A percentile compares a stretch with the other conserved stretches of the same genome.
Evolutionary conservation across 2,888 invertebrate genomes (phyloP).

Genomic region (Machimus rusticus): DNA sequence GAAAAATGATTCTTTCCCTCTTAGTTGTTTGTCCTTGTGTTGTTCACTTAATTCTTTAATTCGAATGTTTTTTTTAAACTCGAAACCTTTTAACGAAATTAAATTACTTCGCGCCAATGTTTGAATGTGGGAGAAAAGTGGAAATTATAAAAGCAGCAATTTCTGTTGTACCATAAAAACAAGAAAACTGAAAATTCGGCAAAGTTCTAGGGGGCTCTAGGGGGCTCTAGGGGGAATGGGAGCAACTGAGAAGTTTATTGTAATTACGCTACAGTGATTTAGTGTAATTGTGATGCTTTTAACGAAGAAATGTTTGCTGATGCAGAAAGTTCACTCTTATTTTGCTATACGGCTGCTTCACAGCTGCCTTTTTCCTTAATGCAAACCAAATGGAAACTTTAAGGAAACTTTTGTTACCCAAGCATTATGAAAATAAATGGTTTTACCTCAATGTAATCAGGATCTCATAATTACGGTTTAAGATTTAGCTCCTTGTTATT

Average conservation of each 20-base stretch:
- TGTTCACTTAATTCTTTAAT: slow-evolving; percentile 1
- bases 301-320: background rate
- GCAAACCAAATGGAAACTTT: background rate
- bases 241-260: background rate
- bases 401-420: background rate
- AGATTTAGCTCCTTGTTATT: background rate
- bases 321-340: background rate
- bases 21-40: background rate
- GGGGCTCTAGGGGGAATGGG: too few species aligned
- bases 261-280: slow-evolving; percentile 9
- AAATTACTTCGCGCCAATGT: slow-evolving; percentile 39
- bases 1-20: background rate
- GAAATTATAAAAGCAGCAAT: slow-evolving; percentile 3
- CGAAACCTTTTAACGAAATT: slow-evolving; percentile 43
- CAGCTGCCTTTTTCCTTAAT: background rate
- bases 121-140: slow-evolving; percentile 11
- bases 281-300: background rate
- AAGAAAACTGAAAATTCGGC: background rate
- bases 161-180: background rate
- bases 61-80: slow-evolving; percentile 40
- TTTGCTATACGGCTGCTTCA: background rate
- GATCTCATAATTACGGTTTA: background rate
- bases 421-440: background rate
- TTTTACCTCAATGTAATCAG: background rate
- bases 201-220: background rate